A percentile compares a stretch with the other conserved stretches of the same genome.
Evolutionary conservation across 2,113 vertebrate genomes (phyloP).

Genomic region (Lagenorhynchus albirostris): DNA sequence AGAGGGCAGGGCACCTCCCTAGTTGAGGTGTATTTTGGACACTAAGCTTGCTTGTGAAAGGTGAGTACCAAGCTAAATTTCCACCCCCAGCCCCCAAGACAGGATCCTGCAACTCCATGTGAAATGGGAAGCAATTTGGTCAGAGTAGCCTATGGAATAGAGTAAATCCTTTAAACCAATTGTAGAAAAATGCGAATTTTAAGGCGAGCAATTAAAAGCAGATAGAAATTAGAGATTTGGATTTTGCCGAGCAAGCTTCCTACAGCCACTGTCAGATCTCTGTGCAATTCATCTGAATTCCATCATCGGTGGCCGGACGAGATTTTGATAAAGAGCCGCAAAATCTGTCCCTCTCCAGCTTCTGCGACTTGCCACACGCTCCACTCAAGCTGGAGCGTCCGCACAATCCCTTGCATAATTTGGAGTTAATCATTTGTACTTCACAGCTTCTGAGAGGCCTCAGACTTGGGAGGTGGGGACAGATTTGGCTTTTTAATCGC

Average conservation of each 20-base stretch:
- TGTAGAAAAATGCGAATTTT: conserved; percentile 87
- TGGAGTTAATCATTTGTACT: conserved; percentile 93
- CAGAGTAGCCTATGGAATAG: conserved; percentile 75
- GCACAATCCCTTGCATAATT: conserved; percentile 90
- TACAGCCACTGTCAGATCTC: conserved; percentile 76
- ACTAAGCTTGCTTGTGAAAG: conserved; percentile 55
- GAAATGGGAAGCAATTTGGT: conserved; percentile 68
- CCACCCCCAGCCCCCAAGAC: neutral
- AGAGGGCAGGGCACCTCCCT: conserved; percentile 33
- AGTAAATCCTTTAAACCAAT: conserved; percentile 81
- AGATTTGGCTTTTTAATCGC: conserved; percentile 89
- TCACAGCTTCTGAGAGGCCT: conserved; percentile 84
- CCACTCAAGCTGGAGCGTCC: conserved; percentile 83
- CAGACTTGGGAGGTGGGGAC: conserved; percentile 87
- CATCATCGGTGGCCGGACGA: conserved; percentile 82
- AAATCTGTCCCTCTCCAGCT: conserved; percentile 80
- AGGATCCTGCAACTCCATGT: conserved; percentile 28
- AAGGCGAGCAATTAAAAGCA: conserved; percentile 85
- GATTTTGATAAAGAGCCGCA: conserved; percentile 88
- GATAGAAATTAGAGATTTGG: conserved; percentile 82
- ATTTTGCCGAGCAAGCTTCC: conserved; percentile 80
- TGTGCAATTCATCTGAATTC: conserved; percentile 81
- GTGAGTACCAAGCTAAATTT: neutral
- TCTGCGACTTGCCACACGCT: conserved; percentile 80
- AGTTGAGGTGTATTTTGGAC: conserved; percentile 35